phyloP scores from a whole-genome alignment of 2,797 vertebrate species.

The Ptychobarbus kaznakovi region DNA sequence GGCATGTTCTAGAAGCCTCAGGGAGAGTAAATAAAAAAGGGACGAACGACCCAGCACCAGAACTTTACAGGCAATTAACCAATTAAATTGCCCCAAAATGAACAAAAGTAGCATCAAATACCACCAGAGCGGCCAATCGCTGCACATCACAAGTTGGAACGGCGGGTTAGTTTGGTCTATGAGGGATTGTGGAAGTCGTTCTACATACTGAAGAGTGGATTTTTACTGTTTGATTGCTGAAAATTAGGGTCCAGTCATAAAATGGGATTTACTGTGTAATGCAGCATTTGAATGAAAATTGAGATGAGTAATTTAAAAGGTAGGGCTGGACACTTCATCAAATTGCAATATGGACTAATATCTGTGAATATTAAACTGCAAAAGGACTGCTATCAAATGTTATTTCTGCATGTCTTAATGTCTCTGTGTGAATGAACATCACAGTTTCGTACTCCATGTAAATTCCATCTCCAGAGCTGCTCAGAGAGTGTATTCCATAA shows the following conservation, averaged over 20 bases:
- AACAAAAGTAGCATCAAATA: constrained; percentile 20
- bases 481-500: background rate
- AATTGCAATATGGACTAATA: background rate
- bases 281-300: background rate
- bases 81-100: constrained; percentile 41
- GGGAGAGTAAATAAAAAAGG: constrained; percentile 37
- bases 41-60: constrained; percentile 14
- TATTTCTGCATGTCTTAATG: background rate
- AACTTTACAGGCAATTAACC: constrained; percentile 61
- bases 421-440: background rate
- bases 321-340: no score
- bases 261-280: background rate
- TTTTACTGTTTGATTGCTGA: no score
- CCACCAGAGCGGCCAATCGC: constrained; percentile 3
- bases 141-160: background rate
- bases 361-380: background rate
- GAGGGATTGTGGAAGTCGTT: no score
- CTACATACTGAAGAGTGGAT: no score
- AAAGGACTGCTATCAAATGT: background rate
- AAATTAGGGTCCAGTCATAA: background rate
- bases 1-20: constrained; percentile 44
- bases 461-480: background rate
- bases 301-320: background rate
- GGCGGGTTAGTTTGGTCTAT: no score
- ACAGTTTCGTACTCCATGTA: background rate